Evolutionary conservation across 2,113 vertebrate species (phyloP), one percentile per base, ranked within the genome.

Genomic region (Panthera uncia): DNA sequence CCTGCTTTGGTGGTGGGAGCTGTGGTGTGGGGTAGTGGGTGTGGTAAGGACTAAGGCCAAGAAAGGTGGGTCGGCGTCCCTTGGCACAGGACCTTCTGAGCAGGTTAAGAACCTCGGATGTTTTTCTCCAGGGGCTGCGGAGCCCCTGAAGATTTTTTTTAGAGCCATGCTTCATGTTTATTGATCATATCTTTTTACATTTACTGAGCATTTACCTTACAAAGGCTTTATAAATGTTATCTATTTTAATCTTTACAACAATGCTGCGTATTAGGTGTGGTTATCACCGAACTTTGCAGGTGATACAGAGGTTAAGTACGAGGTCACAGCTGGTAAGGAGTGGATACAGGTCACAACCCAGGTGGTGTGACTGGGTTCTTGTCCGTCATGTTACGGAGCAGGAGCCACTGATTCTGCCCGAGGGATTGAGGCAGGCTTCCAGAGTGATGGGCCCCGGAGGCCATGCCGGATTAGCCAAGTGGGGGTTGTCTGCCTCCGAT

Each of bases 191-290:
- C 36, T 50, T 25, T 66, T 71, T 86, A 13, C 1, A 36, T 76
- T 91, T 48, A 18, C 38, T 63, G 63, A 79, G 38, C 41, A 68
- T 63, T 76, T 63, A 41, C 48, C 41, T 84, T 74, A 50, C 74
- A 55, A 93, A 38, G 71, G 38, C 61, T 86, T 87, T 81, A 16
- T 69, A 8, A 48, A 29, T 23, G 7, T 38, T 66, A 29, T 74
- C 91, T 85, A 18, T 68, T 61, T 31, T 57, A 89, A 89, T 79
- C 48, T 85, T 79, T 80, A 85, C 57, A 71, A 86, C 45, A 61
- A 4, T 2, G 27, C 27, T 27, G 5, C 5, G 1, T 61, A 25
- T 69, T 71, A 87, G 45, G 45, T 73, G 88, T 87, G 63, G 50
- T 25, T 55, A 36, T 41, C 69, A 16, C 25, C 12, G n/a, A n/a